phyloP scores from a whole-genome alignment of 1,140 invertebrate species.

The Drosophila ironensis region DNA sequence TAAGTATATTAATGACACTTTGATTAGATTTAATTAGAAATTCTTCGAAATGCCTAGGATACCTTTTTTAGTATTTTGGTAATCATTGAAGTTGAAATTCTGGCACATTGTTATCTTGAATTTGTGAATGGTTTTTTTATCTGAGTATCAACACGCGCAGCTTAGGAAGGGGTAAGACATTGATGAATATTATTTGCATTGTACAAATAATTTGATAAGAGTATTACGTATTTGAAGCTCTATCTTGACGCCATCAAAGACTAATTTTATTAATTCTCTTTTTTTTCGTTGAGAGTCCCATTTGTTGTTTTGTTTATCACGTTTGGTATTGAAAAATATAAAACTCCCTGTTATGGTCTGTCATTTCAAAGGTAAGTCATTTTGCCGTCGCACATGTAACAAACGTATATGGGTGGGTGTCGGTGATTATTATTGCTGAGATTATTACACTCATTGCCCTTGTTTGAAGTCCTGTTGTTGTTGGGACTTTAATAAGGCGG shows the following conservation, averaged over 20 bases:
- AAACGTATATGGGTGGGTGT: constrained; percentile 18
- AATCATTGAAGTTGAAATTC: neutral
- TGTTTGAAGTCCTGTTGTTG: constrained; percentile 39
- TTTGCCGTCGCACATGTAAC: neutral
- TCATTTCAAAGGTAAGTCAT: constrained; percentile 22
- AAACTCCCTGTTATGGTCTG: constrained; percentile 22
- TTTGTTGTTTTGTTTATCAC: no score
- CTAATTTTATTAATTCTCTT: no score
- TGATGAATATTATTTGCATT: neutral
- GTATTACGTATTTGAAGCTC: neutral
- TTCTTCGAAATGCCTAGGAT: constrained; percentile 15
- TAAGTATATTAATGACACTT: constrained; percentile 25
- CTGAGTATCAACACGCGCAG: constrained; percentile 30
- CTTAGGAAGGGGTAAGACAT: neutral
- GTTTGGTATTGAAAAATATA: neutral
- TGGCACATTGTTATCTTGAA: constrained; percentile 12
- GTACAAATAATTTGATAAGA: constrained; percentile 2
- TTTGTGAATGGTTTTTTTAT: constrained; percentile 11
- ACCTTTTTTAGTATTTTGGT: neutral
- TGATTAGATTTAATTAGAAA: constrained; percentile 42
- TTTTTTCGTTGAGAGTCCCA: neutral
- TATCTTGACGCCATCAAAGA: no score
- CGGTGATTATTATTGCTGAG: constrained; percentile 53
- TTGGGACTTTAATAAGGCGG: constrained; percentile 66
- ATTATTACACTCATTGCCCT: constrained; percentile 70